These are phyloP conservation scores for Vireo altiloquus DNA, from an alignment of 2,113 vertebrate genomes.

Conservation along the genomic window DNA sequence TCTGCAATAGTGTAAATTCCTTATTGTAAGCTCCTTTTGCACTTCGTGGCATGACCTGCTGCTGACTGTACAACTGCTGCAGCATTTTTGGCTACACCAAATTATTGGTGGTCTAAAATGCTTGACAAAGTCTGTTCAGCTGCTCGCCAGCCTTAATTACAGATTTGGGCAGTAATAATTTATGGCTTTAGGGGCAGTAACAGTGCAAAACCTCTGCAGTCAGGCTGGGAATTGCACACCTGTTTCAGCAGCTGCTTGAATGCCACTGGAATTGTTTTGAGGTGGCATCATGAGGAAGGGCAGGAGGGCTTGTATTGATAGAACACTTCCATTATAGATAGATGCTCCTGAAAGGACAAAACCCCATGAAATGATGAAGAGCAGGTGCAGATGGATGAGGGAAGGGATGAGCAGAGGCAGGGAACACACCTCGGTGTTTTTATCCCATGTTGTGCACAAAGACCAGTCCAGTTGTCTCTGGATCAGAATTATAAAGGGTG, in stretches of 20 bases:
- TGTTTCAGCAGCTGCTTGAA: not conserved
- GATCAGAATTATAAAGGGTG: not conserved
- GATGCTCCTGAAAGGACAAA: not conserved
- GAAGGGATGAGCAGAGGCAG: not conserved
- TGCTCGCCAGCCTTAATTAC: not conserved
- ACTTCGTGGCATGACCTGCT: not conserved
- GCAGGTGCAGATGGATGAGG: not conserved
- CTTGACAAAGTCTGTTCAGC: not conserved
- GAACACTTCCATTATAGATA: not conserved
- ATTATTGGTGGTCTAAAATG: not conserved
- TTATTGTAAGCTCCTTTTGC: not conserved
- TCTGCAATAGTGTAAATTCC: not conserved
- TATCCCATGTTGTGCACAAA: not conserved
- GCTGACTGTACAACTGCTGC: not conserved
- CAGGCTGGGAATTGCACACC: not conserved
- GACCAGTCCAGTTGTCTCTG: not conserved
- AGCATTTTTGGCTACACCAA: not conserved
- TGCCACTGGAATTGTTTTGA: not conserved
- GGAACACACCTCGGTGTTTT: not conserved
- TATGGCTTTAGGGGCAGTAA: not conserved
- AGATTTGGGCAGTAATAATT: not conserved
- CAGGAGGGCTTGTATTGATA: not conserved
- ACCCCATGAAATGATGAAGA: not conserved
- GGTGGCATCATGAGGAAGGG: not conserved
- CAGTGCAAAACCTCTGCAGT: not conserved